phyloP scores from a whole-genome alignment of 2,797 vertebrate species.

The Brachyalestes nurse region DNA sequence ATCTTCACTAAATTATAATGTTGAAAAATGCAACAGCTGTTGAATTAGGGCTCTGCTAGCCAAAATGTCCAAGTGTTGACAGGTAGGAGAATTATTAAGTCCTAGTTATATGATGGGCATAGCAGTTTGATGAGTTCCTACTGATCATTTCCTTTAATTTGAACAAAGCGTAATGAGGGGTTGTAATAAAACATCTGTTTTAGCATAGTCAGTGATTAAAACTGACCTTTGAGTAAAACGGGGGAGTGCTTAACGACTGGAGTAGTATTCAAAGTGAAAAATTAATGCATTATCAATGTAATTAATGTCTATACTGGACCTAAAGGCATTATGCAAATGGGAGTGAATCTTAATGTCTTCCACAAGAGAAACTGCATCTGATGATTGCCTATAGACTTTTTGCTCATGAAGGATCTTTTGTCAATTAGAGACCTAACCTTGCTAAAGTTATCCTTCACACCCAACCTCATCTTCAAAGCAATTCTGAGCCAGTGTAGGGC shows the following conservation, averaged over 20 bases:
- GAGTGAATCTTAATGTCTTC: constrained; percentile 65
- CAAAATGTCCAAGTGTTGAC: constrained; percentile 26
- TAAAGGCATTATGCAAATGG: constrained; percentile 74
- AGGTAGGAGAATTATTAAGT: constrained; percentile 49
- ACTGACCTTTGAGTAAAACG: constrained; percentile 71
- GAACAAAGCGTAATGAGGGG: constrained; percentile 65
- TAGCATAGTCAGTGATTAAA: constrained; percentile 72
- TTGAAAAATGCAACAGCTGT: not conserved
- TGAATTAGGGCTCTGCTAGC: not conserved
- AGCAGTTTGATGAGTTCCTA: constrained; percentile 50
- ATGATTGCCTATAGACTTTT: constrained; percentile 57
- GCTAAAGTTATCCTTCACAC: constrained; percentile 51
- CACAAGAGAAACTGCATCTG: constrained; percentile 52
- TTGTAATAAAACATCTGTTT: constrained; percentile 72
- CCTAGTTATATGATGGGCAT: constrained; percentile 43
- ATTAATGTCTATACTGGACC: constrained; percentile 72
- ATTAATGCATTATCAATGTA: constrained; percentile 68
- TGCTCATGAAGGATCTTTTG: constrained; percentile 51
- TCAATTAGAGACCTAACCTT: constrained; percentile 54
- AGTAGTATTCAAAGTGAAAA: constrained; percentile 57
- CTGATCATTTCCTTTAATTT: constrained; percentile 66
- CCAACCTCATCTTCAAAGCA: constrained; percentile 46
- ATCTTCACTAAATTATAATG: not conserved
- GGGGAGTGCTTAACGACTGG: constrained; percentile 62
- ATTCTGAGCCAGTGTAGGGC: constrained; percentile 39